Base-by-base conservation (phyloP, 2,113 vertebrate genomes). In the Takifugu bimaculatus region DNA sequence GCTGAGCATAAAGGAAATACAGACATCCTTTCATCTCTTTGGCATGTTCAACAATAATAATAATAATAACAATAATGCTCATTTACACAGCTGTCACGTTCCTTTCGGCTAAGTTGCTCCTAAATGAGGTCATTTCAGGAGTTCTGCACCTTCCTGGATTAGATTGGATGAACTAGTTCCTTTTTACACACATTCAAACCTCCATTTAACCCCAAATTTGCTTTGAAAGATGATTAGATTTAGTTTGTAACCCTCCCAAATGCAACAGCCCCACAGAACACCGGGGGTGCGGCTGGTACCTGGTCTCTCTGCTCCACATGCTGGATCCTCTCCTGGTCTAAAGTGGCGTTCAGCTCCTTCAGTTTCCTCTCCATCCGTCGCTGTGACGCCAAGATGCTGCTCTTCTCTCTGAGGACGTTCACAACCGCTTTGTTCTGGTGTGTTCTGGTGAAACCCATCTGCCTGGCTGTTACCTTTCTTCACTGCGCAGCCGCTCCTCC, bases 221-320 rank as follows among this genome's bases (percentile, higher is more conserved):
- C 9, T 50, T 26, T 26, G 11, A 50, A 50, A 6, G 15, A 50
- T 3, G 20, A 11, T 12, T 4, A n/a, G 0, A 48, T 14, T 48
- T n/a, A 0, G 45, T 48, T n/a, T 48, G 14, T n/a, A 14, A 15
- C 6, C 2, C 6, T n/a, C 13, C 6, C 45, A 1, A n/a, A 48
- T 48, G 45, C 13, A 48, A 48, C 14, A 15, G 6, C 9, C n/a
- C 6, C 5, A n/a, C n/a, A n/a, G 13, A 26, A 20, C 25, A 20
- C 12, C 26, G 14, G 13, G 13, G 15, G 2, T 11, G 1, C 45
- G 2, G 15, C 45, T n/a, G 14, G 59, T 26, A 94, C 96, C 92
- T 98, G 95, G 78, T 97, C 95, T 74, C 93, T 93, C 87, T 97
- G 94, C 81, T 96, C 94, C 0, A 88, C 89, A 39, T 94, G 90